Evolutionary conservation across 2,888 invertebrate species (phyloP).

Genomic region (Eilema sororculum): DNA sequence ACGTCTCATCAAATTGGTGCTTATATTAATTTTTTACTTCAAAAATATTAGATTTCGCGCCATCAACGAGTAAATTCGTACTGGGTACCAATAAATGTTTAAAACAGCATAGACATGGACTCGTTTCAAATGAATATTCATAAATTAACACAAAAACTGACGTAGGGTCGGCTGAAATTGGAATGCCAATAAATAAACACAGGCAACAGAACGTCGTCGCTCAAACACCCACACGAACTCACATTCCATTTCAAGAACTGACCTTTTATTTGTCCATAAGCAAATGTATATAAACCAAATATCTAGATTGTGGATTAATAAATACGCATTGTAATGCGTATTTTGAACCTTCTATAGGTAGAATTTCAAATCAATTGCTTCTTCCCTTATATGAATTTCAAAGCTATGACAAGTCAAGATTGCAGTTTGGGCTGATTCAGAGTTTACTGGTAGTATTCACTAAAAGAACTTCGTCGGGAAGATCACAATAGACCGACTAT

Average conservation of each 20-base stretch:
- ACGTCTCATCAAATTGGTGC: constrained; percentile 34
- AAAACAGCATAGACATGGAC: constrained; percentile 10
- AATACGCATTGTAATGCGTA: no score
- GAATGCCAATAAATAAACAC: constrained; percentile 22
- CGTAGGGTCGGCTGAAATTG: constrained; percentile 11
- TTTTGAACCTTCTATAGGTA: no score
- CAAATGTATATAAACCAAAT: no score
- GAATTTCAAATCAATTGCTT: no score
- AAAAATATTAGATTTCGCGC: constrained; percentile 21
- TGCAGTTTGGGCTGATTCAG: no score
- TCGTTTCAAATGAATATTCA: constrained; percentile 22
- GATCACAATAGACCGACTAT: no score
- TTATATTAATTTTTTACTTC: constrained; percentile 39
- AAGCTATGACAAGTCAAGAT: no score
- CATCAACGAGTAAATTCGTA: constrained; percentile 8
- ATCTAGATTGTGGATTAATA: no score
- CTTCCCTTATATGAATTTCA: no score
- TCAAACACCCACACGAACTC: neutral
- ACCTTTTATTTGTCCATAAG: neutral
- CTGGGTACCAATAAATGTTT: constrained; percentile 5
- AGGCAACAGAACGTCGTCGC: neutral
- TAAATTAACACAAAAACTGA: constrained; percentile 17
- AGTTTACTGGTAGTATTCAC: no score
- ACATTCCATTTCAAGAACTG: no score
- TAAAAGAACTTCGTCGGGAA: no score